Conservation (phyloP, 2,797 vertebrate genomes). For the Macropus fuliginosus region DNA sequence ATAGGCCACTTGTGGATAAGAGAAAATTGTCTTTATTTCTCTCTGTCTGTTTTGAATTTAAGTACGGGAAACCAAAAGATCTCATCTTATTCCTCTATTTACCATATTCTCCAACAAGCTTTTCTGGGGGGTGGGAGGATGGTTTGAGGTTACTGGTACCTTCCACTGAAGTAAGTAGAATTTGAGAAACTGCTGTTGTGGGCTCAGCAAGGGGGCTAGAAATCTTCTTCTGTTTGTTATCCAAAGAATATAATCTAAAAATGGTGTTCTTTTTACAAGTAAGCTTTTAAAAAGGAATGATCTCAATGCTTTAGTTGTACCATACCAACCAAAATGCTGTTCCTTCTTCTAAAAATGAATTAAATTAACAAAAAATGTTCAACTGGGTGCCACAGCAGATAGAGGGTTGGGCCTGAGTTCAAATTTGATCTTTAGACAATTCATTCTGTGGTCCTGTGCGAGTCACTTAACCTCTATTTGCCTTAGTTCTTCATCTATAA, state of each 20-base stretch:
- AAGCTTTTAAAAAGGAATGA: background rate
- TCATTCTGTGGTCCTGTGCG: background rate
- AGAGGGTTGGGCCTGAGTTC: background rate
- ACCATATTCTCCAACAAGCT: background rate
- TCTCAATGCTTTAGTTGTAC: background rate
- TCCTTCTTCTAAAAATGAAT: background rate
- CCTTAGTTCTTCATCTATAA: background rate
- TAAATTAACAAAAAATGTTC: background rate
- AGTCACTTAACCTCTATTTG: background rate
- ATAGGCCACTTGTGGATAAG: background rate
- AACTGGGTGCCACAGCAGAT: background rate
- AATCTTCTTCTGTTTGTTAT: background rate
- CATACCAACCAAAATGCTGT: background rate
- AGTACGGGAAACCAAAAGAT: background rate
- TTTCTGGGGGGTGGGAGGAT: background rate
- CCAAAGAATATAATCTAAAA: background rate
- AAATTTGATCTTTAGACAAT: background rate
- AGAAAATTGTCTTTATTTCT: background rate
- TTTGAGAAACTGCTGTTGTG: background rate
- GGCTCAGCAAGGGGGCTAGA: background rate
- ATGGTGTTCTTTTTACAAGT: background rate
- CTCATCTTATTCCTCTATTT: background rate
- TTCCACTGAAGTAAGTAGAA: conserved; percentile 18
- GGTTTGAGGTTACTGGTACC: background rate
- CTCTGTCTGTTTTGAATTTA: background rate